Base-by-base conservation (phyloP, 2,888 invertebrate species). In the Macrosoma leucophasiata region DNA sequence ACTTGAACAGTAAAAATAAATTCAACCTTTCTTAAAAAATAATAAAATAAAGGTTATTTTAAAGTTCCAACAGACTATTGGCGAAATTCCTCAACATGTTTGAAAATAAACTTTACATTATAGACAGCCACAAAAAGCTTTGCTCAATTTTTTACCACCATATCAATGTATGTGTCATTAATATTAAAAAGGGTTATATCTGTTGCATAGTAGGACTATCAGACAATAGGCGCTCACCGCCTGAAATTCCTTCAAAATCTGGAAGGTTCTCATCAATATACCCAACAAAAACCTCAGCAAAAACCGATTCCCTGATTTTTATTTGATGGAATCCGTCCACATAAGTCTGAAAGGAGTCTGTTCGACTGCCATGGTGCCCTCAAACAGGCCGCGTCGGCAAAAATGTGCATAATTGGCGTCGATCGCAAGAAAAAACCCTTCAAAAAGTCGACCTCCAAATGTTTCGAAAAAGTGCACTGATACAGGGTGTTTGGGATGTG, bases 341-440 rank as follows among this genome's bases (percentile, higher is more conserved):
- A 58, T 59, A 66, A 74, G 75, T 74, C 72, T 77, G 71, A 74
- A 66, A 46, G 48, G 46, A 54, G 55, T 46, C 46, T 27, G n/a
- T n/a, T 35, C 37, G 41, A 34, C 51, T 50, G 54, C 54, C 57
- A 64, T 51, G 56, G 57, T 59, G 46, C 58, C 59, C 62, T 67
- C 77, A 81, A 81, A 81, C 64, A 71, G 48, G 51, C 79, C 78
- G 77, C 74, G 57, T 62, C 62, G 70, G 72, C 77, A 82, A 81
- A 84, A 82, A 84, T 84, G 84, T 81, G 76, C 84, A 84, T 82
- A 84, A 84, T 84, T 81, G 84, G 74, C 58, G 55, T 55, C 58
- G 64, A 67, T 57, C 65, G 53, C 51, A 62, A 57, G 73, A 82
- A 82, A 84, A 82, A 84, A 76, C 65, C 57, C 58, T 60, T 75